phyloP scores from a whole-genome alignment of 1,140 invertebrate genomes.

The Neuroterus valhalla region DNA sequence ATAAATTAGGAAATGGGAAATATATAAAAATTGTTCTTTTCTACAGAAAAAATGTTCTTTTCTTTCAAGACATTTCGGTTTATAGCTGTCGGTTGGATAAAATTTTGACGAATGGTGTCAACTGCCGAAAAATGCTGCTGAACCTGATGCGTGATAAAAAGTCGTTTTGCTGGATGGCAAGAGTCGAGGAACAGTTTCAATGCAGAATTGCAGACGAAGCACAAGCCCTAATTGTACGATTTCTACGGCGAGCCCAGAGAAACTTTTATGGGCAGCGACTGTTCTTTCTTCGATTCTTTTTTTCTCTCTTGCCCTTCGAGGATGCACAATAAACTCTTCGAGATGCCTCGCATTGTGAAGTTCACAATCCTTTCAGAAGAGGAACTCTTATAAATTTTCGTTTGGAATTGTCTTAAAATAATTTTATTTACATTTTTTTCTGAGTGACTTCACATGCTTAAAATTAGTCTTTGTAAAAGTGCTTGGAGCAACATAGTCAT shows the following conservation, averaged over 20 bases:
- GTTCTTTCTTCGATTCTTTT: neutral
- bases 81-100: neutral
- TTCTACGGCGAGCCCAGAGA: slow-evolving; percentile 5
- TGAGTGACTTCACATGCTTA: too few relatives aligned
- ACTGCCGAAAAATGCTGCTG: neutral
- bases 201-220: slow-evolving; percentile 17
- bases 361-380: neutral
- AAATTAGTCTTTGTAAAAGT: neutral
- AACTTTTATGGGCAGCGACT: slow-evolving; percentile 9
- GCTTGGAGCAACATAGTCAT: neutral
- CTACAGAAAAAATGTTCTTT: too few relatives aligned
- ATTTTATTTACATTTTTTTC: too few relatives aligned
- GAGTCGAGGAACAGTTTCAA: neutral
- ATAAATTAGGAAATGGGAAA: neutral
- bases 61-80: neutral
- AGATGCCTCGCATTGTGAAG: slow-evolving; percentile 17
- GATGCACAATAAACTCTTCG: neutral
- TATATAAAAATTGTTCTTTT: neutral
- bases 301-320: neutral
- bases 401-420: too few relatives aligned
- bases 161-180: slow-evolving; percentile 11
- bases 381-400: neutral
- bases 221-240: neutral
- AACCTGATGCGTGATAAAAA: neutral
- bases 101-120: neutral